Percentiles rank a stretch among this genome's conserved stretches.
Evolutionary conservation across 1,140 invertebrate genomes (phyloP).

Genomic region (Panagrolaimus sp.): DNA sequence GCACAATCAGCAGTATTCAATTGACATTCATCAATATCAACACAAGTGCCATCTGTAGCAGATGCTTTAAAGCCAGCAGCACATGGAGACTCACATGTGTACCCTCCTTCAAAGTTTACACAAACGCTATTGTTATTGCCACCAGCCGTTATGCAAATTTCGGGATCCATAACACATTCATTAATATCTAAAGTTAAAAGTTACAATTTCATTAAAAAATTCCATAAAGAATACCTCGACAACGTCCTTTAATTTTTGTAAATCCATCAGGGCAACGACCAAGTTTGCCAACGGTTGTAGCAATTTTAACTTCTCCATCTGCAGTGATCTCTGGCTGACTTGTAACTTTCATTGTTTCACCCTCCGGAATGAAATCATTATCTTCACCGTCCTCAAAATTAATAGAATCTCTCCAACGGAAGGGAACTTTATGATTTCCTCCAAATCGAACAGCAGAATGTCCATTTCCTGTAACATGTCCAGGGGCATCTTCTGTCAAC

Average conservation of each 20-base stretch:
- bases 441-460: conserved; percentile 37
- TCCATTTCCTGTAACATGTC: conserved; percentile 28
- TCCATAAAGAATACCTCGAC: conserved; percentile 3
- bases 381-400: conserved; percentile 2
- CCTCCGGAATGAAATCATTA: background rate
- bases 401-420: conserved; percentile 33
- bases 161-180: conserved; percentile 26
- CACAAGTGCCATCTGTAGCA: background rate
- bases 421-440: conserved; percentile 18
- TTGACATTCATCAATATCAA: conserved; percentile 40
- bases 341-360: conserved; percentile 1
- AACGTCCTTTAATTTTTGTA: conserved; percentile 27
- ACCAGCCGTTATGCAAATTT: background rate
- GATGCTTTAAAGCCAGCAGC: background rate
- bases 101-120: conserved; percentile 17
- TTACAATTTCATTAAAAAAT: too few relatives aligned
- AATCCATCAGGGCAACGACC: conserved; percentile 36
- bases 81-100: conserved; percentile 15
- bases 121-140: background rate
- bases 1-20: conserved; percentile 31
- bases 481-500: conserved; percentile 28
- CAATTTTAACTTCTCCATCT: conserved; percentile 20
- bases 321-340: background rate
- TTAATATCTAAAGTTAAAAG: conserved; percentile 22
- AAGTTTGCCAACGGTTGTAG: conserved; percentile 20